Percentiles rank a stretch among this genome's conserved stretches.
Conservation (phyloP, 2,113 vertebrate species). For the Gadus macrocephalus region DNA sequence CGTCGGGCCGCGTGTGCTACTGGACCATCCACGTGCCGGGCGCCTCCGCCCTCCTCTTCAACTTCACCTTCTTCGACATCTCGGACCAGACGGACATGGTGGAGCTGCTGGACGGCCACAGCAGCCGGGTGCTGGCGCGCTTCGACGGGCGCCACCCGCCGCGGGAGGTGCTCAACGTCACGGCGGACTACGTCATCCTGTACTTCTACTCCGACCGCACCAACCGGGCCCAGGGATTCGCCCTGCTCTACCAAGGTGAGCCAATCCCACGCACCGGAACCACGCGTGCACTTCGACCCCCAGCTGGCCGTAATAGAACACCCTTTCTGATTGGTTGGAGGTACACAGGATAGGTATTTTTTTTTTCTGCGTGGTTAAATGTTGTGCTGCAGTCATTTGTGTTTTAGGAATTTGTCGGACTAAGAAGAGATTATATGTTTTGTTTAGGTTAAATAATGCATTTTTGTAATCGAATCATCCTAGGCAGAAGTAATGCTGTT, state of each 20-base stretch:
- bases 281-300: too few species aligned
- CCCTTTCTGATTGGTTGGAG: too few species aligned
- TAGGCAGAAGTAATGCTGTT: too few species aligned
- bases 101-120: conserved; percentile 88
- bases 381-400: too few species aligned
- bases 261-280: not conserved
- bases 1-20: conserved; percentile 85
- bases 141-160: conserved; percentile 86
- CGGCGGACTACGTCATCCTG: conserved; percentile 85
- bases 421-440: too few species aligned
- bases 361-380: too few species aligned
- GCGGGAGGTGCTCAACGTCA: conserved; percentile 82
- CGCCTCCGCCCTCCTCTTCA: conserved; percentile 82
- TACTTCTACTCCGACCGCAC: conserved; percentile 96
- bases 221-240: conserved; percentile 92
- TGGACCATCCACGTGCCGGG: conserved; percentile 91
- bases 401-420: too few species aligned
- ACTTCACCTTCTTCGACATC: conserved; percentile 91
- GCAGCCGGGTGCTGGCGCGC: conserved; percentile 83
- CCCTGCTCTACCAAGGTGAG: conserved; percentile 86
- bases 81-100: conserved; percentile 94
- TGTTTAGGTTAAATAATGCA: too few species aligned
- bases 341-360: too few species aligned
- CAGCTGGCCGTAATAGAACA: too few species aligned
- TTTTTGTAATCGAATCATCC: too few species aligned